Base-by-base conservation (phyloP, 2,113 vertebrate genomes). In the Paratilapia polleni region DNA sequence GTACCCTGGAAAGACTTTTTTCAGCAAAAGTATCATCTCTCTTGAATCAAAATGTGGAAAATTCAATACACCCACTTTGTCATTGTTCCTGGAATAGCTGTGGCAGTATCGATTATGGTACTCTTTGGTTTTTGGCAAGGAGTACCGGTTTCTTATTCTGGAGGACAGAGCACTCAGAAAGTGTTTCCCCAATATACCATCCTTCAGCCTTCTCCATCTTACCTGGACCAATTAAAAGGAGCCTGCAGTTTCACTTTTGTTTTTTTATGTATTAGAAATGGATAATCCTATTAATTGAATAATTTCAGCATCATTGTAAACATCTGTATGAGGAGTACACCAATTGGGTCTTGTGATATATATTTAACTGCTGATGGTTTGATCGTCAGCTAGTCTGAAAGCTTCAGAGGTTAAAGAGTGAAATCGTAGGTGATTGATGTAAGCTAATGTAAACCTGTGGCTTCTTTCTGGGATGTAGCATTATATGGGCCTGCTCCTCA, bases 51-150 rank as follows among this genome's bases (percentile, higher is more conserved):
- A 93, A 90, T 88, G 91, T 73, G 87, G 85, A 94, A 91, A 93
- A 93, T 87, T 84, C 84, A 90, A 95, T 95, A 91, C 59, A 52
- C 54, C 77, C 86, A 74, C 78, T 88, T 88, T 87, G 91, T 92
- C 86, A 78, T 86, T 89, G 87, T 84, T 87, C 91, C 91, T 89
- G 90, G 90, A 95, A 94, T 94, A 95, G 91, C 86, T 80, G 88
- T 90, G 79, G 89, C 75, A 22, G 38, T 85, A 94, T 95, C 15
- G 93, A 95, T 94, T 79, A 70, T 17, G 54, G 74, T 78, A 60
- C 81, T 88, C 43, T 85, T 88, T 75, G 8, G 47, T 82, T 93
- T 93, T 89, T 89, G 87, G 87, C 87, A 83, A 91, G 82, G 68
- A 82, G 62, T 36, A 31, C 70, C 2, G 5, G 76, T 60, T 31